A percentile compares a stretch with the other conserved stretches of the same genome.
Conservation (phyloP, 2,888 invertebrate genomes). For the Podotricha telesiphe region DNA sequence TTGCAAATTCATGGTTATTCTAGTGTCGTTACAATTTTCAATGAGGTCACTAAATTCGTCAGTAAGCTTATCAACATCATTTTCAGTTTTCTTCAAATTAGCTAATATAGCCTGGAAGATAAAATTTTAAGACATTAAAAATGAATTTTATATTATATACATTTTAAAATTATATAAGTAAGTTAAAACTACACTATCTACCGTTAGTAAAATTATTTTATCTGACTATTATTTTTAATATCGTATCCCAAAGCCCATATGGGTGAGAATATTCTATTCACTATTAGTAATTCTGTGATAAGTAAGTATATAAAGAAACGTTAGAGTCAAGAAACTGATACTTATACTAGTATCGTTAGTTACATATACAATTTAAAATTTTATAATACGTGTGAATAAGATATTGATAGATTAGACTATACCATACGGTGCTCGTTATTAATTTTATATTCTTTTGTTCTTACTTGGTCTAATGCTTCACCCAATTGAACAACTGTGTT, state of each 20-base stretch:
- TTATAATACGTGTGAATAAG: constrained; percentile 62
- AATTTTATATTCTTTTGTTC: constrained; percentile 62
- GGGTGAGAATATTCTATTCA: no score
- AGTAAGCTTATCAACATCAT: constrained; percentile 92
- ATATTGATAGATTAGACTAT: constrained; percentile 79
- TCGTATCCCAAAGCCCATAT: constrained; percentile 18
- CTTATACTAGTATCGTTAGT: constrained; percentile 25
- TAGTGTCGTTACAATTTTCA: constrained; percentile 92
- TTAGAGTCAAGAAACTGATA: constrained; percentile 24
- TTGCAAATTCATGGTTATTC: constrained; percentile 94
- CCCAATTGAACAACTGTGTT: constrained; percentile 89
- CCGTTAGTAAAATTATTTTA: constrained; percentile 61
- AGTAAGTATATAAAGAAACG: constrained; percentile 43
- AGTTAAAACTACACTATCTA: constrained; percentile 76
- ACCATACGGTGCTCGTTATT: constrained; percentile 68
- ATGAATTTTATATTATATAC: constrained; percentile 22
- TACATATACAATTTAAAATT: constrained; percentile 49
- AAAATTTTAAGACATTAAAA: constrained; percentile 18
- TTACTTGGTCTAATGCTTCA: constrained; percentile 94
- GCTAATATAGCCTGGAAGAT: constrained; percentile 87
- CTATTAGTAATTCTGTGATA: constrained; percentile 38
- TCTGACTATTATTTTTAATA: constrained; percentile 3
- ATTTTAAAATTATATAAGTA: constrained; percentile 46
- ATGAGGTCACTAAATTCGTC: constrained; percentile 93
- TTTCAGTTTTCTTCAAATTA: constrained; percentile 91